These are phyloP conservation scores for Xestoiulus laeticollis DNA, from an alignment of 2,888 invertebrate genomes.

Conservation along the genomic window DNA sequence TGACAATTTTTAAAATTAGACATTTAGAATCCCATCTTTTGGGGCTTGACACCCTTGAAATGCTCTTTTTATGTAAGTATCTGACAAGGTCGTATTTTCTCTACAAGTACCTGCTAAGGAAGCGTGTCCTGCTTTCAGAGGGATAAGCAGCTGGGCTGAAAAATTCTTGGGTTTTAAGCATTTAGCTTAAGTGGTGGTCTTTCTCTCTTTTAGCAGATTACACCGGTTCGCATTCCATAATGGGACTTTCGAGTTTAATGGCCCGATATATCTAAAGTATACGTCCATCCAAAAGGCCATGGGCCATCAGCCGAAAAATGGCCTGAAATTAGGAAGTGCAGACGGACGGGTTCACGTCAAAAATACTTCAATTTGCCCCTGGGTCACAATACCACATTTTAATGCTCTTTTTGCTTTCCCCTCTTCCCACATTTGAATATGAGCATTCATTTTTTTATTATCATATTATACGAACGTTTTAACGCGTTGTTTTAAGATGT, in stretches of 20 bases:
- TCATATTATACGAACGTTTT: neutral
- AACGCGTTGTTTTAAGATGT: neutral
- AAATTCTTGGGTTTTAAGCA: neutral
- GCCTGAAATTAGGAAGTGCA: neutral
- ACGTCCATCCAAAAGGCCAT: slow-evolving; percentile 28
- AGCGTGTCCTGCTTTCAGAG: neutral
- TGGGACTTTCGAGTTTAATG: neutral
- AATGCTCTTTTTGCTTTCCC: neutral
- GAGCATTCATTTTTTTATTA: neutral
- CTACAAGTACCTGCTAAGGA: too few relatives aligned
- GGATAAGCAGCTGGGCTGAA: neutral
- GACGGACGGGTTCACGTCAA: neutral
- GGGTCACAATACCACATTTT: neutral
- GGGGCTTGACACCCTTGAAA: too few relatives aligned
- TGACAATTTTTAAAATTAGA: too few relatives aligned
- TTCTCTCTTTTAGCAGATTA: neutral
- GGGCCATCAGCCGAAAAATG: neutral
- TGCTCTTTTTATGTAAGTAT: too few relatives aligned
- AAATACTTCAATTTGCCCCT: neutral
- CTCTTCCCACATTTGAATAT: neutral
- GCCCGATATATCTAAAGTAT: slow-evolving; percentile 27
- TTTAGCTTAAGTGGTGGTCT: neutral
- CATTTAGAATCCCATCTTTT: too few relatives aligned
- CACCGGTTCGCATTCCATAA: slow-evolving; percentile 8
- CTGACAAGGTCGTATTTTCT: too few relatives aligned